phyloP scores from a whole-genome alignment of 2,797 vertebrate genomes.

The Lerista edwardsae region DNA sequence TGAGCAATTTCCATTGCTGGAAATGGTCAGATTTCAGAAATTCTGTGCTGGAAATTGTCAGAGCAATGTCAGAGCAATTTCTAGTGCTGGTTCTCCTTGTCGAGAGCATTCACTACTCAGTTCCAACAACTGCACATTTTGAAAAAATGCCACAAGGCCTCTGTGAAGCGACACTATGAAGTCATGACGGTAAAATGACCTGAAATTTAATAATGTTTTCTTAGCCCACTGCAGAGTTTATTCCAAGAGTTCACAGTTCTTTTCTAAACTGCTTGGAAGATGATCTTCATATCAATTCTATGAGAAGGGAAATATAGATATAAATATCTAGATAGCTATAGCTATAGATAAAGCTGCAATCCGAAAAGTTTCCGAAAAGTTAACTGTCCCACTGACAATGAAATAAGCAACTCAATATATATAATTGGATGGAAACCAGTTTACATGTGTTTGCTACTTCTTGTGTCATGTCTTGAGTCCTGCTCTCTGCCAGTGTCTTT shows the following conservation, averaged over 20 bases:
- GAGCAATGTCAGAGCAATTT: slow-evolving; percentile 1
- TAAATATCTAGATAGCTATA: background rate
- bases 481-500: slow-evolving; percentile 9
- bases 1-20: too few relatives aligned
- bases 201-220: background rate
- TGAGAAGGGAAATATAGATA: background rate
- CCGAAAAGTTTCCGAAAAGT: background rate
- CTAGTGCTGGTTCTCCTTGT: background rate
- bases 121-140: background rate
- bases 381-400: background rate
- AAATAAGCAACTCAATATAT: background rate
- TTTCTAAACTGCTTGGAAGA: background rate
- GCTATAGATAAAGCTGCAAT: background rate
- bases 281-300: background rate
- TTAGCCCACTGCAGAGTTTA: background rate
- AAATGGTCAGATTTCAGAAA: too few relatives aligned
- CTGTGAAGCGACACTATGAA: background rate
- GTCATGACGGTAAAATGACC: background rate
- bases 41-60: too few relatives aligned
- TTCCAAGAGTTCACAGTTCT: background rate
- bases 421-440: background rate
- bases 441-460: background rate
- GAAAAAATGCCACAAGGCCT: background rate
- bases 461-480: background rate
- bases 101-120: background rate